Evolutionary conservation across 2,797 vertebrate genomes (phyloP), one percentile per base, ranked within the genome.

Genomic region (Heliangelus exortis): DNA sequence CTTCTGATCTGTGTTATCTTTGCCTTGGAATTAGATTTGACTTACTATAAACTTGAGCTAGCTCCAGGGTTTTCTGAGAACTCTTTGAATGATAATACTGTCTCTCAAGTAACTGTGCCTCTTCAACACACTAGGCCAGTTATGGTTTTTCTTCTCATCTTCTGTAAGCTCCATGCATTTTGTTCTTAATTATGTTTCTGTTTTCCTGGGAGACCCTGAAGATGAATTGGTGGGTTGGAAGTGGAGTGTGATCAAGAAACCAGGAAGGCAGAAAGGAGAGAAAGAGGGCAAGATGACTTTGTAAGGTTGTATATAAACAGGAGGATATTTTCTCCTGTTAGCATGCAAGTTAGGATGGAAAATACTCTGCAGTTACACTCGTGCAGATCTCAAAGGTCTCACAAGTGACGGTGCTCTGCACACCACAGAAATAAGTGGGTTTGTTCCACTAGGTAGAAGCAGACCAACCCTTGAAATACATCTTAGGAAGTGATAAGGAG

Each of bases 1-100:
- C 80, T 84, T 67, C 77, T 82, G 63, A 90, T 91, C 85, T 73
- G 2, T 47, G 33, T 86, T 93, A 88, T 90, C 83, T 88, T 84
- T 90, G 67, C 71, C 55, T 62, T 71, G 83, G 80, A 90, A 87
- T 78, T 77, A 59, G 77, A 47, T 71, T 73, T 36, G 71, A 47
- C 11, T 80, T 54, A 20, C 15, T 92, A 82, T 55, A 79, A 89
- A 82, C 19, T 16, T 86, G 51, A 48, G 36, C 41, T 5, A 12
- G 8, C 48, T 87, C 77, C 67, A 87, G 65, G 48, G 31, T 79
- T 85, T 78, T 61, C 86, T 89, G 74, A 82, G 63, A 61, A 61
- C 58, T 28, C 23, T 47, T 76, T 76, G 67, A 58, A 67, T 63
- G 23, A 11, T 75, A 31, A 19, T 63, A 23, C 14, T 68, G 65